Evolutionary conservation across 2,888 invertebrate species (phyloP), one percentile per base, ranked within the genome.

Genomic region (Aleiodes leptofemur): DNA sequence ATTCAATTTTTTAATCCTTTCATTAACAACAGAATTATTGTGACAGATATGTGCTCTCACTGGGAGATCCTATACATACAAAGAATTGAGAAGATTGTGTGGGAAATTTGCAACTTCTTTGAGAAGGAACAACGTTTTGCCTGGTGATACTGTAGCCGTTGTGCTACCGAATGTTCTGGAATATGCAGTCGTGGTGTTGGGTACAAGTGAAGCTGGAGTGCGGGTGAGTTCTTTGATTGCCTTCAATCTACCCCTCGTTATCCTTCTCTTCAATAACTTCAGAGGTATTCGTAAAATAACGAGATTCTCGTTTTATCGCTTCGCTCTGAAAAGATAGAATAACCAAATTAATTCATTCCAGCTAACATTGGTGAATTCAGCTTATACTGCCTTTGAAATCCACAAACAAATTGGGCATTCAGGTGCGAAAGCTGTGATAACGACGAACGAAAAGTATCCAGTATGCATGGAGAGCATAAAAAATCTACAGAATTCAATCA

Each of bases 121-220:
- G 16, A 80, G 83, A 43, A 83, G 83, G 50, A 75, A 76, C 16
- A 86, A 88, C 4, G 77, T 88, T 3, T 77, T 82, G 61, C 83
- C 85, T 4, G 86, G 87, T 2, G 86, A 87, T 56, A 86, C 86
- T 4, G 77, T 89, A 4, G 88, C 85, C 3, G 77, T 86, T 34
- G 77, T 87, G 11, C 78, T 88, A 16, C 87, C 88, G 64, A 90
- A 90, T 76, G 74, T 87, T 11, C 87, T 87, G 3, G 89, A 89
- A 75, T 89, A 83, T 72, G 77, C 75, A 3, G 74, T 83, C 16
- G 61, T 82, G 4, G 1, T 82, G n/a, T 55, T 85, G 38, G 87
- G 85, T 3, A 82, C 83, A 2, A 77, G 83, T 51, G 82, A 83
- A 68, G 68, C 68, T n/a, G 68, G 68, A 53, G 31, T 68, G 9